Percentiles rank a stretch among this genome's conserved stretches.
phyloP scores from a whole-genome alignment of 2,888 invertebrate genomes.

The Glyphotaelius pellucidus region DNA sequence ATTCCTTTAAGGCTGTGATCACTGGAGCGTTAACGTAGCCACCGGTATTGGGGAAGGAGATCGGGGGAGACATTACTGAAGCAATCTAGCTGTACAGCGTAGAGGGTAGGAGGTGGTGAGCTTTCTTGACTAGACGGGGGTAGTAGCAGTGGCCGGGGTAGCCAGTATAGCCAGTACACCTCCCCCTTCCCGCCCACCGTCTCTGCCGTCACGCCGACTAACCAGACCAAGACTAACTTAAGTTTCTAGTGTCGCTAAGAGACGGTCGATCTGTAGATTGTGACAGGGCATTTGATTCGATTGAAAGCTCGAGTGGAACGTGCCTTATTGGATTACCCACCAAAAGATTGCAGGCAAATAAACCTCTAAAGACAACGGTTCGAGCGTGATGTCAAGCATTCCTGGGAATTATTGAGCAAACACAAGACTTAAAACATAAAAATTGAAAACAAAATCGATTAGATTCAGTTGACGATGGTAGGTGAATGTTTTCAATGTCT shows the following conservation, averaged over 20 bases:
- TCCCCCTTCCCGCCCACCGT: background rate
- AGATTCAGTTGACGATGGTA: background rate
- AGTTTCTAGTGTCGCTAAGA: slow-evolving; percentile 42
- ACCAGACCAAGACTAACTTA: slow-evolving; percentile 18
- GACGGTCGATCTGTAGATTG: slow-evolving; percentile 28
- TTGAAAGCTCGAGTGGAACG: slow-evolving; percentile 30
- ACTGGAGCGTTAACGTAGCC: slow-evolving; percentile 40
- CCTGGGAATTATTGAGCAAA: background rate
- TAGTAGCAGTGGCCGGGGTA: background rate
- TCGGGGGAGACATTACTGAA: slow-evolving; percentile 26
- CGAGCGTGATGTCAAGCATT: slow-evolving; percentile 19
- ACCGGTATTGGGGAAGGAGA: slow-evolving; percentile 11
- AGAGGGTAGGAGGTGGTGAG: slow-evolving; percentile 29
- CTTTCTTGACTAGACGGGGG: slow-evolving; percentile 34
- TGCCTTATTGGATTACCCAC: slow-evolving; percentile 30
- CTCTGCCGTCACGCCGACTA: slow-evolving; percentile 20
- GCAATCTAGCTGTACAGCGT: slow-evolving; percentile 27
- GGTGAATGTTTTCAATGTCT: background rate
- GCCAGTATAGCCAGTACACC: background rate
- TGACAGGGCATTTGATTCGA: slow-evolving; percentile 36
- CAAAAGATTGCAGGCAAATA: slow-evolving; percentile 27
- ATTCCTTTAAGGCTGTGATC: slow-evolving; percentile 40
- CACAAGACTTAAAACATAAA: background rate
- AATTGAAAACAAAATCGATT: background rate
- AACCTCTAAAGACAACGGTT: background rate